These are phyloP conservation scores for Acropora tenuis DNA, from an alignment of 64 coral and sea anemone species.

Conservation along the genomic window DNA sequence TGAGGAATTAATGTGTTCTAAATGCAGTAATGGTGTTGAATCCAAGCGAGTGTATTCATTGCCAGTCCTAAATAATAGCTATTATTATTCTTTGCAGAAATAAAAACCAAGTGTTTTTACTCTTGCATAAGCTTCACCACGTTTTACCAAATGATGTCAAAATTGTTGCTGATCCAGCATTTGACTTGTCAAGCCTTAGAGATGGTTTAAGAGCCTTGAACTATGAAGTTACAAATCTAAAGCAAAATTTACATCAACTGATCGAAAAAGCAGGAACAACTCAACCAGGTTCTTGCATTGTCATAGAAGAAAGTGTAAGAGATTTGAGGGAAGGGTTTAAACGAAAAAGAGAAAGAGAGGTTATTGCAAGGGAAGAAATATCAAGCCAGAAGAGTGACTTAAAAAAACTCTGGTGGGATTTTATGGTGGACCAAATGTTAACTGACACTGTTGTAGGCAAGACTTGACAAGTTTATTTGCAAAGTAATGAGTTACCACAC, in stretches of 20 bases:
- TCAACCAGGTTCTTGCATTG: neutral
- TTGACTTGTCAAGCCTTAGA: neutral
- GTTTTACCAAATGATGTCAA: conserved; percentile 4
- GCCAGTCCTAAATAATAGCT: no score
- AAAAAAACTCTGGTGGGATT: neutral
- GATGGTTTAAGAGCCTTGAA: neutral
- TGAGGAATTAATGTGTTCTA: neutral
- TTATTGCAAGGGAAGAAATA: neutral
- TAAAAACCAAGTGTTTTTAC: conserved; percentile 18
- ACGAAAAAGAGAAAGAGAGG: conserved; percentile 13
- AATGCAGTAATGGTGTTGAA: no score
- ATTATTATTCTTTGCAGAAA: conserved; percentile 4
- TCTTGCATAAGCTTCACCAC: conserved; percentile 1
- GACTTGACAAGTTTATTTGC: neutral
- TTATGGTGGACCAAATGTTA: neutral
- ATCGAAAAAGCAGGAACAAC: neutral
- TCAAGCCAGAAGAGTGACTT: neutral
- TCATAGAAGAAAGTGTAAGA: neutral
- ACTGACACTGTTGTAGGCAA: conserved; percentile 8
- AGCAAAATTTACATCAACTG: conserved; percentile 13
- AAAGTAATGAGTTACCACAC: no score
- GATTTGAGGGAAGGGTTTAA: conserved; percentile 12
- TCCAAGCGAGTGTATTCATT: no score
- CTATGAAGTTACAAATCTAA: conserved; percentile 6
- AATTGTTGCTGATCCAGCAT: conserved; percentile 13